A percentile compares a stretch with the other conserved stretches of the same genome.
These are phyloP conservation scores for Aquatica leii DNA, from an alignment of 2,888 invertebrate species.

Conservation along the genomic window DNA sequence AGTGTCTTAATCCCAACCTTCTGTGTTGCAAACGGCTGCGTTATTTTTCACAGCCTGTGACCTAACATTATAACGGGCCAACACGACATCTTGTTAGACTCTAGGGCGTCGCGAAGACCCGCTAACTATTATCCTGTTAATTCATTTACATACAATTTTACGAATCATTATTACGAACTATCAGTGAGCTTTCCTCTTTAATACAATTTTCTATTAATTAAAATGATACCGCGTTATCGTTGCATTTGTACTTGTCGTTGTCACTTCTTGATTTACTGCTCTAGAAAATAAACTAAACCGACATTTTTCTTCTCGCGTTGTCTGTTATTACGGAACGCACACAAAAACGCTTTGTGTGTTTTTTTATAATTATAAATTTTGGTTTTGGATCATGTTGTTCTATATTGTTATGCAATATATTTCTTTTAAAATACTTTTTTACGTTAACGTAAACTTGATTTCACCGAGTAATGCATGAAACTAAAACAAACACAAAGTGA, in stretches of 20 bases:
- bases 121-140: conserved; percentile 47
- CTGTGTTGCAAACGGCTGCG: conserved; percentile 59
- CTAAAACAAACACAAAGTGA: conserved; percentile 16
- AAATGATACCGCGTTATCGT: neutral
- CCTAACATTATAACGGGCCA: conserved; percentile 58
- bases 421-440: too few relatives aligned
- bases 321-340: neutral
- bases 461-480: too few relatives aligned
- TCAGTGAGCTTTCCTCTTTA: conserved; percentile 5
- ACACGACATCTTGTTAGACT: conserved; percentile 53
- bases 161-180: conserved; percentile 40
- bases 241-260: neutral
- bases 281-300: neutral
- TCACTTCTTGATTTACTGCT: neutral
- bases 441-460: too few relatives aligned
- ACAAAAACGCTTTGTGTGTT: too few relatives aligned
- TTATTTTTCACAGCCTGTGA: conserved; percentile 60
- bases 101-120: conserved; percentile 43
- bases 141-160: conserved; percentile 51
- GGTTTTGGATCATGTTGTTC: too few relatives aligned
- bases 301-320: neutral
- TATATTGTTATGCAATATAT: too few relatives aligned
- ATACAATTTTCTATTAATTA: too few relatives aligned
- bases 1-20: conserved; percentile 62
- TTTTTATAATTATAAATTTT: too few relatives aligned